A percentile compares a stretch with the other conserved stretches of the same genome.
These are phyloP conservation scores for Gryllus longicercus DNA, from an alignment of 2,888 invertebrate species.

Conservation along the genomic window DNA sequence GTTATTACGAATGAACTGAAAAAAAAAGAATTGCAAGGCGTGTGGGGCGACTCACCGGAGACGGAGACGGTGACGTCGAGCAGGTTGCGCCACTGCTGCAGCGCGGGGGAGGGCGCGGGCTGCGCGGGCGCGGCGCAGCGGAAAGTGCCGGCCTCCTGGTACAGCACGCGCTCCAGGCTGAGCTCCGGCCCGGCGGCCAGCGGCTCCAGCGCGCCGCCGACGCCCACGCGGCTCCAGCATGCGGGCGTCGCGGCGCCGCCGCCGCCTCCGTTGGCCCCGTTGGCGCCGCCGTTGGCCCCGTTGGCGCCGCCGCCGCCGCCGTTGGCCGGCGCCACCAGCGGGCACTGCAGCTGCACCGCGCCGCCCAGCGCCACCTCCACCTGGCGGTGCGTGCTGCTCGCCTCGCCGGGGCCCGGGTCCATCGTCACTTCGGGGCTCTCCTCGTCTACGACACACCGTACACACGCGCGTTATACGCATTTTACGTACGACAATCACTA, in stretches of 20 bases:
- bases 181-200: constrained; percentile 58
- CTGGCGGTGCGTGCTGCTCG: constrained; percentile 39
- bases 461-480: background rate
- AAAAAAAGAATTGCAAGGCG: too few species aligned
- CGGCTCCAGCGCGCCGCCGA: constrained; percentile 48
- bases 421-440: constrained; percentile 34
- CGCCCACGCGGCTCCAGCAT: constrained; percentile 50
- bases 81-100: constrained; percentile 42
- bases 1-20: too few species aligned
- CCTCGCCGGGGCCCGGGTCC: constrained; percentile 31
- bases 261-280: constrained; percentile 59
- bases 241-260: constrained; percentile 79
- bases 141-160: constrained; percentile 74
- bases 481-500: too few species aligned
- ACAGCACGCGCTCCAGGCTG: constrained; percentile 65
- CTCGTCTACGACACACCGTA: constrained; percentile 26
- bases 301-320: constrained; percentile 78
- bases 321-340: constrained; percentile 57
- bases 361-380: constrained; percentile 79
- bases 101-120: constrained; percentile 41
- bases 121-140: constrained; percentile 58
- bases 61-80: constrained; percentile 50
- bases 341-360: constrained; percentile 80
- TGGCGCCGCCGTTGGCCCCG: constrained; percentile 59
- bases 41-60: constrained; percentile 47